Base-by-base conservation (phyloP, 2,888 invertebrate species). In the Loripinus fragilis region DNA sequence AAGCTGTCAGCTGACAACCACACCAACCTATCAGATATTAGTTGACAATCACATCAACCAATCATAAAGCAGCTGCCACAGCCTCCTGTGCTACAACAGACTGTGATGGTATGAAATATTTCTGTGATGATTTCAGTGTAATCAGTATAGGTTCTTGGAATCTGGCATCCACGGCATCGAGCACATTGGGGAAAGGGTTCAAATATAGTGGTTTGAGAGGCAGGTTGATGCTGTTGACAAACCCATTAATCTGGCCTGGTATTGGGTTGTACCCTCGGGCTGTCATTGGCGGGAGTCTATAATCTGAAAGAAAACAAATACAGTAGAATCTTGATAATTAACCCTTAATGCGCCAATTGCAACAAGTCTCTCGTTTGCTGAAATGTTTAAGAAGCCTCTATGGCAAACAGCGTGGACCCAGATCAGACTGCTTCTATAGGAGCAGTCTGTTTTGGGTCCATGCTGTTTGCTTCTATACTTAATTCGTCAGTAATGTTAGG, bases 191-290 rank as follows among this genome's bases (percentile, higher is more conserved):
- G 87, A 93, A 93, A 17, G 93, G 93, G 80, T 93, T 92, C 77
- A 93, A 85, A 79, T 89, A 88, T 17, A 93, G 84, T 3, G 89
- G 86, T 77, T 93, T 93, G 90, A 93, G 87, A 25, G 93, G 93
- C 30, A 93, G 85, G 81, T 92, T 92, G 83, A 93, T 92, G 76
- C 88, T 88, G 17, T 90, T 89, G 7, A 90, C 90, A 81, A 93
- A 92, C 20, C 90, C 90, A 38, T 85, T 85, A 42, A 92, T 82
- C 79, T 89, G 86, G 8, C 91, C 91, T 30, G 90, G 89, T 20
- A 80, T 68, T 1, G 87, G 88, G 50, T 88, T 90, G 73, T 83
- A 87, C 20, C 91, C 91, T 74, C 89, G 81, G 15, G 84, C 78
- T 50, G 87, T 87, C 71, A 90, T 85, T 20, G 87, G 85, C 20